Evolutionary conservation across 2,888 invertebrate genomes (phyloP).

Genomic region (Pristionchus arcanus): DNA sequence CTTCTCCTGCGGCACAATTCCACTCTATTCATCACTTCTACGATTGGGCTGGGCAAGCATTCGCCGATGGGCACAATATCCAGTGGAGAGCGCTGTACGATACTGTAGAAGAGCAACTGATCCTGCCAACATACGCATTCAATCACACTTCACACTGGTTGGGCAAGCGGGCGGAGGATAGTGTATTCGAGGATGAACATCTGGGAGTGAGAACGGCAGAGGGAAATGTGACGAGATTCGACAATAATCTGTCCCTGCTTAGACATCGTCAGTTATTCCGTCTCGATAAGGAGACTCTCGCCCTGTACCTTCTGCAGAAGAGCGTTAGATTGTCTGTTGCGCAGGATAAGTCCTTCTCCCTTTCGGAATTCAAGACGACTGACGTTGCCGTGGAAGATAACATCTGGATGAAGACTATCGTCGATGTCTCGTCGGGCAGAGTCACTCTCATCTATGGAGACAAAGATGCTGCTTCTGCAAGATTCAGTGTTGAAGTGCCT

Average conservation of each 20-base stretch:
- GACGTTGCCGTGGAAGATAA: neutral
- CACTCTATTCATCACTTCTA: slow-evolving; percentile 57
- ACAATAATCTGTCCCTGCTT: slow-evolving; percentile 63
- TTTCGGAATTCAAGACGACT: neutral
- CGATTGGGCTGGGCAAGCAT: slow-evolving; percentile 57
- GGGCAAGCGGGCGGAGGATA: slow-evolving; percentile 57
- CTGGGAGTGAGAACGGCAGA: slow-evolving; percentile 66
- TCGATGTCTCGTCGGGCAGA: neutral
- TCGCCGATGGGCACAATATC: slow-evolving; percentile 62
- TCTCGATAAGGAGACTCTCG: slow-evolving; percentile 20
- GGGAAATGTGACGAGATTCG: slow-evolving; percentile 59
- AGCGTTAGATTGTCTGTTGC: neutral
- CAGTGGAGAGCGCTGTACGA: slow-evolving; percentile 67
- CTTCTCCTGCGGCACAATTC: neutral
- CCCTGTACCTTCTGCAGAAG: slow-evolving; percentile 37
- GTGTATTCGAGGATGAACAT: slow-evolving; percentile 68
- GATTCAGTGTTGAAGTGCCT: neutral
- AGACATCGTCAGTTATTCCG: slow-evolving; percentile 65
- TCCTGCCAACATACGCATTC: slow-evolving; percentile 72
- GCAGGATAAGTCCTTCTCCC: neutral
- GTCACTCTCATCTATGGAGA: neutral
- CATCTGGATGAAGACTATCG: neutral
- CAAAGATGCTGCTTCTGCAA: neutral
- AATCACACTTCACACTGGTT: slow-evolving; percentile 68
- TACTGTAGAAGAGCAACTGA: slow-evolving; percentile 53